A percentile compares a stretch with the other conserved stretches of the same genome.
phyloP scores from a whole-genome alignment of 2,888 invertebrate species.

The Hoplodrina ambigua region DNA sequence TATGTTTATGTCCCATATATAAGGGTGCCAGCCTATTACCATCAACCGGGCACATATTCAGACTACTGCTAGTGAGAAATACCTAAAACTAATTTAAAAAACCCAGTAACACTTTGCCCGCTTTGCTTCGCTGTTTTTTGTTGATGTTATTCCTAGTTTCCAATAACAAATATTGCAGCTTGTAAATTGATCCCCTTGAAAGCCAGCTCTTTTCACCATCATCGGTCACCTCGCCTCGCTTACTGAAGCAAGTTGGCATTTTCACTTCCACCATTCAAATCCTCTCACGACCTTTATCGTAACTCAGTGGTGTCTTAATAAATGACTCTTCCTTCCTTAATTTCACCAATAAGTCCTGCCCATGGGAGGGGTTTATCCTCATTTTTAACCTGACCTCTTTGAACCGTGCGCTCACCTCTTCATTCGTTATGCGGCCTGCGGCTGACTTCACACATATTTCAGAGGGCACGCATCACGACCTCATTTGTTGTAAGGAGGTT shows the following conservation, averaged over 20 bases:
- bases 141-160: too few relatives aligned
- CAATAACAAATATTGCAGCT: too few relatives aligned
- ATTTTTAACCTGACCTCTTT: conserved; percentile 46
- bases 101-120: too few relatives aligned
- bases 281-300: background rate
- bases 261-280: background rate
- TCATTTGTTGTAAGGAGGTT: conserved; percentile 18
- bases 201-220: too few relatives aligned
- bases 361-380: conserved; percentile 21
- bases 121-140: too few relatives aligned
- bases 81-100: too few relatives aligned
- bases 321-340: conserved; percentile 22
- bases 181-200: too few relatives aligned
- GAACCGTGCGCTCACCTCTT: conserved; percentile 27
- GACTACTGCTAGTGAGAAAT: too few relatives aligned
- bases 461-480: conserved; percentile 41
- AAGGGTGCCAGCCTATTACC: too few relatives aligned
- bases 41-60: too few relatives aligned
- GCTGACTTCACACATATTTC: conserved; percentile 54
- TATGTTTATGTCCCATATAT: too few relatives aligned
- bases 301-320: conserved; percentile 26
- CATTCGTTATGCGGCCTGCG: conserved; percentile 47
- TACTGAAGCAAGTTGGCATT: background rate
- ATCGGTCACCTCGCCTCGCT: too few relatives aligned
- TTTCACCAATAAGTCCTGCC: conserved; percentile 39